A percentile compares a stretch with the other conserved stretches of the same genome.
Evolutionary conservation across 2,113 vertebrate genomes (phyloP).

Genomic region (Shinisaurus crocodilurus): DNA sequence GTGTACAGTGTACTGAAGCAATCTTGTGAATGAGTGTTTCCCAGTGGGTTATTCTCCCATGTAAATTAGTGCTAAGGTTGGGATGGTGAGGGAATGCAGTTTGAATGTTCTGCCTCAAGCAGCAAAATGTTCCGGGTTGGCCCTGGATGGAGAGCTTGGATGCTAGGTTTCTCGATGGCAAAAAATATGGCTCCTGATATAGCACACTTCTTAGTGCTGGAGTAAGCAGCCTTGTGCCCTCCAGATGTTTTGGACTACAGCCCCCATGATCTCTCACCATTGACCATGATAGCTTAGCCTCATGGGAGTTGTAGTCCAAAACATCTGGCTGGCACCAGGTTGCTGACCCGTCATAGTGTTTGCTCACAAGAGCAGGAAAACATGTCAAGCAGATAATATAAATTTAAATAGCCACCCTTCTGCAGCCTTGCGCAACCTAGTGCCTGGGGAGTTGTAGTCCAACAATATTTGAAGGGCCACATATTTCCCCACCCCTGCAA

Average conservation of each 20-base stretch:
- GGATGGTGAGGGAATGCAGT: neutral
- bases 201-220: no score
- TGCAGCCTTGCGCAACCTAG: no score
- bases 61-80: neutral
- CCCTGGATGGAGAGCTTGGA: neutral
- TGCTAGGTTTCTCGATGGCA: neutral
- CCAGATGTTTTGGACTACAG: no score
- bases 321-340: no score
- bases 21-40: neutral
- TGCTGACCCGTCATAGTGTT: neutral
- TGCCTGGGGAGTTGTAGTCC: no score
- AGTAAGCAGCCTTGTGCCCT: no score
- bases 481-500: neutral
- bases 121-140: neutral
- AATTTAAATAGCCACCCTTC: neutral
- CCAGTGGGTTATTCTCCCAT: no score
- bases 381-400: neutral
- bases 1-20: neutral
- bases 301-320: no score
- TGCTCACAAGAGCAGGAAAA: neutral
- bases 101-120: neutral
- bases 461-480: neutral
- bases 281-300: no score
- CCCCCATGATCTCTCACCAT: no score
- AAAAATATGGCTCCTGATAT: neutral